Conservation (phyloP, 2,797 vertebrate genomes). For the Hafferia zeledoni region DNA sequence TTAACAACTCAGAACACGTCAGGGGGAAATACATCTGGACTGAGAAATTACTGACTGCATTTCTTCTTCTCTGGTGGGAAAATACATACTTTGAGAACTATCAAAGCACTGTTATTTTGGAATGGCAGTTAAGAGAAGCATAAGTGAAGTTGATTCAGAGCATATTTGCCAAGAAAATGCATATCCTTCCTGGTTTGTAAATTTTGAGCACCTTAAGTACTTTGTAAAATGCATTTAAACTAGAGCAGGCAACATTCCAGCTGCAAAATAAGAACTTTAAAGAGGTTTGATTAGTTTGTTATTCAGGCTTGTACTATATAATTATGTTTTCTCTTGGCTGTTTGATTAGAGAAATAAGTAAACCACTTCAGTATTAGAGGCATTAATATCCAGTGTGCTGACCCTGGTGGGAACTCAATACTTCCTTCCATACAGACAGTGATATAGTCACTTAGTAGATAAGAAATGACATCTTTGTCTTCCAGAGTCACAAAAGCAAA, state of each 20-base stretch:
- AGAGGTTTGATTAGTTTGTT: constrained; percentile 33
- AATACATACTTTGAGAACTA: not conserved
- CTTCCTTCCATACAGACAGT: not conserved
- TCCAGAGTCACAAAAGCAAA: not conserved
- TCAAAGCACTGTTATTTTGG: not conserved
- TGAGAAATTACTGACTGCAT: not conserved
- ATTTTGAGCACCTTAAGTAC: constrained; percentile 16
- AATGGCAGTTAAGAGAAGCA: not conserved
- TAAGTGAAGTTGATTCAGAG: not conserved
- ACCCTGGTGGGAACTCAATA: not conserved
- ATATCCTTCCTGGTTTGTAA: not conserved
- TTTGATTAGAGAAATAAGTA: constrained; percentile 43
- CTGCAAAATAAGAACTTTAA: constrained; percentile 31
- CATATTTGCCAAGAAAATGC: not conserved
- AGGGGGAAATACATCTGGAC: not conserved
- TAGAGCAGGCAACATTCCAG: not conserved
- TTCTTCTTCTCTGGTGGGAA: not conserved
- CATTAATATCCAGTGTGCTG: not conserved
- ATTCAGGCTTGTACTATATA: not conserved
- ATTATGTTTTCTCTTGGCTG: constrained; percentile 20
- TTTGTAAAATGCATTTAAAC: not conserved
- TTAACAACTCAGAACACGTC: not conserved
- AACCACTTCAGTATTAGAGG: not conserved
- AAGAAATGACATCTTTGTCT: not conserved
- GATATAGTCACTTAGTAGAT: not conserved